These are phyloP conservation scores for Lepidurus couesii DNA, from an alignment of 1,140 invertebrate species.

Conservation along the genomic window DNA sequence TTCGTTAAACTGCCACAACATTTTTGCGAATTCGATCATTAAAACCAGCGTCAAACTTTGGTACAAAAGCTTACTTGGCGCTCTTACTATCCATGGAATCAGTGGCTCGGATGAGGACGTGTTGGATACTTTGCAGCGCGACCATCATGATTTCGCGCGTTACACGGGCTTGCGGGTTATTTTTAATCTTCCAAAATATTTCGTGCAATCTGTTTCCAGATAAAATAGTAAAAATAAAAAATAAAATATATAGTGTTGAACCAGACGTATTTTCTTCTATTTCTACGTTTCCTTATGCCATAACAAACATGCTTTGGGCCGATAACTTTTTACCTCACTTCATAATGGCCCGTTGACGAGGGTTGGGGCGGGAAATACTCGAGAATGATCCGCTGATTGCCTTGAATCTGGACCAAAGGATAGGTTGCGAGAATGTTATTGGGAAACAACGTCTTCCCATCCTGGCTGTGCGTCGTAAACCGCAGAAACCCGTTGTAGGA, in stretches of 20 bases:
- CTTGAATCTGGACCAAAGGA: slow-evolving; percentile 76
- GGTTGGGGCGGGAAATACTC: slow-evolving; percentile 59
- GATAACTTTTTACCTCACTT: slow-evolving; percentile 52
- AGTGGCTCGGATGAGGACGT: slow-evolving; percentile 69
- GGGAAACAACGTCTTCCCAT: slow-evolving; percentile 50
- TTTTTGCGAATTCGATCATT: slow-evolving; percentile 37
- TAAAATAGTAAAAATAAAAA: slow-evolving; percentile 16
- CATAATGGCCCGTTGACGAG: slow-evolving; percentile 49
- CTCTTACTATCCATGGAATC: slow-evolving; percentile 58
- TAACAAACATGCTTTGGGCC: not conserved
- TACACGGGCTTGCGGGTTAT: slow-evolving; percentile 55
- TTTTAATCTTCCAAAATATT: slow-evolving; percentile 57
- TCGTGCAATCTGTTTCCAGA: slow-evolving; percentile 52
- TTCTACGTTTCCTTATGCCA: slow-evolving; percentile 14
- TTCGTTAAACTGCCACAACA: slow-evolving; percentile 57
- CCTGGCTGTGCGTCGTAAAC: slow-evolving; percentile 67
- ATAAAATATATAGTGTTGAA: not conserved
- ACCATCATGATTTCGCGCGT: slow-evolving; percentile 78
- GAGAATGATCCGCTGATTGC: slow-evolving; percentile 66
- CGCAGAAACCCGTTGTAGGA: slow-evolving; percentile 88
- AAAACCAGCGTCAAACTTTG: not conserved
- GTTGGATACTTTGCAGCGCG: slow-evolving; percentile 75
- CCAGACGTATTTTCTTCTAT: not conserved
- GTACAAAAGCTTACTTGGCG: slow-evolving; percentile 52
- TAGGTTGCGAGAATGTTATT: slow-evolving; percentile 58